phyloP scores from a whole-genome alignment of 2,113 vertebrate genomes.

The Onychostruthus taczanowskii region DNA sequence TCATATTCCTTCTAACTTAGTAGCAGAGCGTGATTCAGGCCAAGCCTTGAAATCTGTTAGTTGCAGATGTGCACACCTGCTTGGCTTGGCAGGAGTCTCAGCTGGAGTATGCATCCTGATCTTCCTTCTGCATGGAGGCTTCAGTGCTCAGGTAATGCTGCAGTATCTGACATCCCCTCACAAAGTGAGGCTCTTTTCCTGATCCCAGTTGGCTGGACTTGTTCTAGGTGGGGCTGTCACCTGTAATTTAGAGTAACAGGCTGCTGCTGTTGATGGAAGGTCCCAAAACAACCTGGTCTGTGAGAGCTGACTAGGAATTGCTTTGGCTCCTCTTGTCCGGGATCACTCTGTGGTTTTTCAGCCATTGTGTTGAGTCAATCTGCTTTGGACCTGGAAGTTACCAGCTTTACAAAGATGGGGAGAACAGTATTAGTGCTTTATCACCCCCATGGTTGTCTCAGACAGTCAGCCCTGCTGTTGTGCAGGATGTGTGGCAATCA shows the following conservation, averaged over 20 bases:
- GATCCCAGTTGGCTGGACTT: neutral
- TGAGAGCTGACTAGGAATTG: neutral
- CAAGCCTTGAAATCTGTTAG: neutral
- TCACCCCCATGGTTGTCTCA: neutral
- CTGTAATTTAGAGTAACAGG: neutral
- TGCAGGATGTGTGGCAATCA: neutral
- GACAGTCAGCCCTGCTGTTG: neutral
- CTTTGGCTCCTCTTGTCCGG: neutral
- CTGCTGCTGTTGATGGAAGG: neutral
- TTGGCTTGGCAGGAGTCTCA: neutral
- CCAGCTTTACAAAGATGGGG: neutral
- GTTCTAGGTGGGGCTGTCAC: accelerated
- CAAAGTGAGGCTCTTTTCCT: neutral
- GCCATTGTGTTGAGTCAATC: neutral
- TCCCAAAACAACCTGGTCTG: neutral
- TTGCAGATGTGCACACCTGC: neutral
- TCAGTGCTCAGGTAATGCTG: neutral
- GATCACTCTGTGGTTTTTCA: neutral
- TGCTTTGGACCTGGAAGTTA: neutral
- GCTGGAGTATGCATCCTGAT: neutral
- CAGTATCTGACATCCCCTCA: neutral
- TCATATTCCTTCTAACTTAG: neutral
- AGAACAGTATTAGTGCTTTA: neutral
- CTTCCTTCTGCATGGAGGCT: neutral
- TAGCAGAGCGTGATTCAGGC: neutral